Evolutionary conservation across 2,113 vertebrate species (phyloP), one percentile per base, ranked within the genome.

Genomic region (Scomber colias): DNA sequence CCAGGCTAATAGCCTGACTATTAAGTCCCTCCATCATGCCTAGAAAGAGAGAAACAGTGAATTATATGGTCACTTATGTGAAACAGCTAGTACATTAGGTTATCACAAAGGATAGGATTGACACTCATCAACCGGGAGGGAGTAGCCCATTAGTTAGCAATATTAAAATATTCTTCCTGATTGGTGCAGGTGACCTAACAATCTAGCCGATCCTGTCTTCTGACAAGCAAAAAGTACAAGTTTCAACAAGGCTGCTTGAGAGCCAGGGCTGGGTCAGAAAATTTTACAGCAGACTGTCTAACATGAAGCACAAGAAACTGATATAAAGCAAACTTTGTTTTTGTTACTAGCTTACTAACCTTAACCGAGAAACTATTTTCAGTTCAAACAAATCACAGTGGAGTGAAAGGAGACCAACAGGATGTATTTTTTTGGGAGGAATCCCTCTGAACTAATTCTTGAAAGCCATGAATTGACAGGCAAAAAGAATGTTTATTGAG

Each of bases 11-110:
- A 75, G 89, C 80, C 87, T 91, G 90, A 35, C 82, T 97, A 74
- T 99, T 96, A 95, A 98, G 94, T 94, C 98, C 97, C 95, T 99
- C 97, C 97, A 98, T 99, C 96, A 97, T 97, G 93, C 96, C 97
- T 97, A 84, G 77, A 92, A 86, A 80, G 76, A 84, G 73, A 79
- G 14, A 84, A 81, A 45, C 86, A 27, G 44, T 78, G 55, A 79
- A 55, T 19, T 4, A 35, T 72, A 51, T 2, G 17, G 24, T 4
- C 49, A 40, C 12, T 46, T 21, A 12, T 19, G 21, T 11, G n/a
- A 27, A 68, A 19, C 11, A 17, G 4, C 0, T 16, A 17, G 9
- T 40, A 0, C 6, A 12, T 30, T 70, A 1, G 27, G 21, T 66
- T 81, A 45, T 48, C 19, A 45, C 19, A 76, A 12, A 65, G 63